A percentile compares a stretch with the other conserved stretches of the same genome.
These are phyloP conservation scores for Melitaea athalia DNA, from an alignment of 2,888 invertebrate genomes.

Conservation along the genomic window DNA sequence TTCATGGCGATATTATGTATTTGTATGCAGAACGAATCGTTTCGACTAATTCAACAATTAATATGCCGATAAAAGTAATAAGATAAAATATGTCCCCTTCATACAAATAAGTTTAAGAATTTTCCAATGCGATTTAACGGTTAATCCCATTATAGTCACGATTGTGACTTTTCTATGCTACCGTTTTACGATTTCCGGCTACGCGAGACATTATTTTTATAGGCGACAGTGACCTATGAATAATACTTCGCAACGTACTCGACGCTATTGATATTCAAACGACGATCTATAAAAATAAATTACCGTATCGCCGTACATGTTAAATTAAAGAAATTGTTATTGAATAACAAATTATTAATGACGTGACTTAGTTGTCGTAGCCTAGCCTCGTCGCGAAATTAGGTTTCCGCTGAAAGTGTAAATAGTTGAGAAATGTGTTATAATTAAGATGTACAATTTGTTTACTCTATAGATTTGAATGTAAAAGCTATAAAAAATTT, in stretches of 20 bases:
- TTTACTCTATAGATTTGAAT: too few species aligned
- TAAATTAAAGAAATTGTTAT: conserved; percentile 22
- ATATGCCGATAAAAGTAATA: conserved; percentile 31
- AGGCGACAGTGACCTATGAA: conserved; percentile 43
- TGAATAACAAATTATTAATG: conserved; percentile 1
- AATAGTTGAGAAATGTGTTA: too few species aligned
- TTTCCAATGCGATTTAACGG: conserved; percentile 26
- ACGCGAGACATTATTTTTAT: conserved; percentile 55
- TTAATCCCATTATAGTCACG: conserved; percentile 28
- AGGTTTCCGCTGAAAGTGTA: conserved; percentile 8
- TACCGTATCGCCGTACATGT: conserved; percentile 32
- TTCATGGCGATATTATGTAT: background rate
- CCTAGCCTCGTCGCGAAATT: conserved; percentile 4
- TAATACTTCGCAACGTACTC: conserved; percentile 46
- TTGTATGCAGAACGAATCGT: conserved; percentile 7
- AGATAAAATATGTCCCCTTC: conserved; percentile 30
- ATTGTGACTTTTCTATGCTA: conserved; percentile 22
- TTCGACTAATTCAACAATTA: conserved; percentile 27
- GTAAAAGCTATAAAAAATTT: too few species aligned
- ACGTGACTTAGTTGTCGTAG: background rate
- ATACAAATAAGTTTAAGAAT: conserved; percentile 28
- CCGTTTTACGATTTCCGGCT: conserved; percentile 63
- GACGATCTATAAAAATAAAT: conserved; percentile 37
- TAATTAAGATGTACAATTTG: background rate
- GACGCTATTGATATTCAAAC: conserved; percentile 42